Evolutionary conservation across 2,113 vertebrate species (phyloP).

Genomic region (Oreamnos americanus): DNA sequence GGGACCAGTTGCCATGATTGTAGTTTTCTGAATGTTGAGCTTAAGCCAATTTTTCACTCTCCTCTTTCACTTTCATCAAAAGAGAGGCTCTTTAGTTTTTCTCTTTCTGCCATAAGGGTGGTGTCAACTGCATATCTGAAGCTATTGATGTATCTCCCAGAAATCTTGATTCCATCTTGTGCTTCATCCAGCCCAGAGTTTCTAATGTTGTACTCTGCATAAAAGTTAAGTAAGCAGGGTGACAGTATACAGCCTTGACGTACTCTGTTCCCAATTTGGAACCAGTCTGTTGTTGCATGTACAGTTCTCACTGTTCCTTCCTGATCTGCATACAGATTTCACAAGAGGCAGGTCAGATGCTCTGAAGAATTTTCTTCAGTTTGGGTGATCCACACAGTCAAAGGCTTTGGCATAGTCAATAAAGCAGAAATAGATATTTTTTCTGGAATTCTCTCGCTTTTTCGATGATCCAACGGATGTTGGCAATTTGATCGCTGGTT

Average conservation of each 20-base stretch:
- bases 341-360: neutral
- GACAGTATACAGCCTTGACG: neutral
- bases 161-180: neutral
- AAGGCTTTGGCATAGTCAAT: neutral
- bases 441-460: neutral
- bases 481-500: neutral
- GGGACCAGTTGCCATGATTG: neutral
- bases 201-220: neutral
- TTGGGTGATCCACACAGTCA: neutral
- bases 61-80: neutral
- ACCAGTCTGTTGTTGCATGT: neutral
- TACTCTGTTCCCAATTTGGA: fast-evolving
- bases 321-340: neutral
- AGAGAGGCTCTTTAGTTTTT: neutral
- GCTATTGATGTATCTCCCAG: fast-evolving
- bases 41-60: neutral
- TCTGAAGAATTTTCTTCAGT: neutral
- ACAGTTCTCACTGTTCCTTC: neutral
- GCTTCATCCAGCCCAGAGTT: neutral
- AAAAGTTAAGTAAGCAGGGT: neutral
- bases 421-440: neutral
- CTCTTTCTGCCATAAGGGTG: neutral
- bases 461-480: fast-evolving
- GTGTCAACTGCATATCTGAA: neutral
- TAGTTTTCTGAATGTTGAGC: neutral